phyloP scores from a whole-genome alignment of 1,140 invertebrate species.

The Anoplolepis gracilipes region DNA sequence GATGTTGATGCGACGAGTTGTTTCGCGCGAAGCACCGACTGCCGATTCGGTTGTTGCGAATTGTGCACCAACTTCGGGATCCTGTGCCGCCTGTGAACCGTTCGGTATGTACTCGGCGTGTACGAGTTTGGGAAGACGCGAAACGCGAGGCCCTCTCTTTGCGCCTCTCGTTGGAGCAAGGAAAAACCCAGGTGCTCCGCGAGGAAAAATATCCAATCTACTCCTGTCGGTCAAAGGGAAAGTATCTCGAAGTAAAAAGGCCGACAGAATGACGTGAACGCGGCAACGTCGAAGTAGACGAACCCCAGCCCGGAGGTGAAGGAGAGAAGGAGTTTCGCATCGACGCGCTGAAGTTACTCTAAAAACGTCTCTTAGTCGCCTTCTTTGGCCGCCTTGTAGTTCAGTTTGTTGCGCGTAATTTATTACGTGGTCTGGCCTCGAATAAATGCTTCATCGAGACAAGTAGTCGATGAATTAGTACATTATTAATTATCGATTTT shows the following conservation, averaged over 20 bases:
- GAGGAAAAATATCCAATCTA: slow-evolving; percentile 74
- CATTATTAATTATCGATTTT: neutral
- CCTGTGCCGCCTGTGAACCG: neutral
- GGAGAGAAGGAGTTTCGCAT: slow-evolving; percentile 32
- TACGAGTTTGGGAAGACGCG: neutral
- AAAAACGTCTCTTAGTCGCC: slow-evolving; percentile 51
- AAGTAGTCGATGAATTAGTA: neutral
- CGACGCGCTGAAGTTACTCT: slow-evolving; percentile 23
- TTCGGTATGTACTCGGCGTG: neutral
- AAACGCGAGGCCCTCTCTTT: neutral
- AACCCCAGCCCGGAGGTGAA: neutral
- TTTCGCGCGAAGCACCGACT: slow-evolving; percentile 50
- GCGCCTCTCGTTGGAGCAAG: slow-evolving; percentile 22
- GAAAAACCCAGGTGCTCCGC: slow-evolving; percentile 59
- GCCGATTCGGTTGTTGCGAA: slow-evolving; percentile 7
- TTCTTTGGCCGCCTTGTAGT: slow-evolving; percentile 32
- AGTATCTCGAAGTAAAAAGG: slow-evolving; percentile 63
- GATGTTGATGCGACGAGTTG: slow-evolving; percentile 79
- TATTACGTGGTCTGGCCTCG: neutral
- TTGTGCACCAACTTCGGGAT: slow-evolving; percentile 1
- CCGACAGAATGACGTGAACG: slow-evolving; percentile 59
- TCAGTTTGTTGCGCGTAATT: slow-evolving; percentile 55
- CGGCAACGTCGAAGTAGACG: slow-evolving; percentile 60
- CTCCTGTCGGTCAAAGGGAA: slow-evolving; percentile 72
- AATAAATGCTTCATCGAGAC: slow-evolving; percentile 1